A percentile compares a stretch with the other conserved stretches of the same genome.
phyloP scores from a whole-genome alignment of 2,797 vertebrate species.

The Podarcis lilfordi region DNA sequence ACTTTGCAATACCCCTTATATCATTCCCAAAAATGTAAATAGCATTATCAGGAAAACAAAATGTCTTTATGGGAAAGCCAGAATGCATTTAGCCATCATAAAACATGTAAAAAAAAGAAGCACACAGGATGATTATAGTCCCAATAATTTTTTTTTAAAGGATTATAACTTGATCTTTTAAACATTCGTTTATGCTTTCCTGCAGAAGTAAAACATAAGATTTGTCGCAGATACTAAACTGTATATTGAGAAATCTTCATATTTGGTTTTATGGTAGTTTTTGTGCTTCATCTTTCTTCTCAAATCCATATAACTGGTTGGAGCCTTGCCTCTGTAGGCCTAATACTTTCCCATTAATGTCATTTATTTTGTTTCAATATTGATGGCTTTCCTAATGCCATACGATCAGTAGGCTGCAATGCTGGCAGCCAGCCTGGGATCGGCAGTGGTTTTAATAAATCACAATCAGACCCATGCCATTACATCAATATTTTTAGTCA shows the following conservation, averaged over 20 bases:
- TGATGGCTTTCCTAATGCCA: conserved; percentile 99
- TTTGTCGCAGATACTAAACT: conserved; percentile 75
- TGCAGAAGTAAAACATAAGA: conserved; percentile 56
- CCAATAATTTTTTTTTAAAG: conserved; percentile 52
- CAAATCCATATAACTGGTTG: conserved; percentile 86
- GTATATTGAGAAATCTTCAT: conserved; percentile 76
- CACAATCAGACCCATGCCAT: conserved; percentile 99
- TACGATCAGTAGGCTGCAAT: conserved; percentile 93
- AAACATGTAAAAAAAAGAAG: conserved; percentile 67
- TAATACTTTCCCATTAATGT: conserved; percentile 92
- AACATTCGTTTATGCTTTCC: conserved; percentile 67
- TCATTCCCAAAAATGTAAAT: conserved; percentile 77
- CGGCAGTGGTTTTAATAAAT: conserved; percentile 98
- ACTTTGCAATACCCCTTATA: conserved; percentile 76
- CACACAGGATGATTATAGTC: conserved; percentile 69
- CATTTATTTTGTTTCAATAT: conserved; percentile 93
- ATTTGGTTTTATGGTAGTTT: conserved; percentile 73
- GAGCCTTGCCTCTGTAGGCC: conserved; percentile 85
- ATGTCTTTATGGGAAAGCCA: conserved; percentile 67
- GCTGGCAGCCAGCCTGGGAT: conserved; percentile 96
- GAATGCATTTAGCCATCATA: conserved; percentile 74
- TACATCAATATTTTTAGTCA: conserved; percentile 99
- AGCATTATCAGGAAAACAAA: conserved; percentile 75
- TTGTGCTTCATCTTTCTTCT: conserved; percentile 76
- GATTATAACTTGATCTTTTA: conserved; percentile 64